Evolutionary conservation across 2,797 vertebrate species (phyloP), one percentile per base, ranked within the genome.

Genomic region (Xerus rutilus): DNA sequence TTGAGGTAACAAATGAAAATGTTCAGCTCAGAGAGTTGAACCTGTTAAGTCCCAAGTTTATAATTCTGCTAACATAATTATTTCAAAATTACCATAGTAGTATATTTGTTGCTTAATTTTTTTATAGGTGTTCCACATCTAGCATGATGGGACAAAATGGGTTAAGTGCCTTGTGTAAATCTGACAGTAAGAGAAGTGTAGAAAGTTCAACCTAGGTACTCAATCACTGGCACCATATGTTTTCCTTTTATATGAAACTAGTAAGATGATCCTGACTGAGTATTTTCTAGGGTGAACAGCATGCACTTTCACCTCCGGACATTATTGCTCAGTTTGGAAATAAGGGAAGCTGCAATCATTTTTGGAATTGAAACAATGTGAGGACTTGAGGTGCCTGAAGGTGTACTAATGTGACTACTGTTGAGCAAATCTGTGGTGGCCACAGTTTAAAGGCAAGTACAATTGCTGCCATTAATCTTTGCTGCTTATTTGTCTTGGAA

Each of bases 321-420:
- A 30, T 43, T n/a, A 25, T n/a, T 39, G 13, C 14, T 70, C 45
- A 8, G 82, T 84, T 89, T 91, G 78, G 90, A 94, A 96, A 85
- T n/a, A 32, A 86, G 21, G 35, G 59, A 87, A 49, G 57, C 13
- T 72, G 30, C 25, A 74, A 78, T 78, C 47, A 30, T 47, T 88
- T 82, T 47, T 25, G 59, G 49, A 39, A 76, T 1, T 47, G 52
- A 86, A 82, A 76, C 45, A 64, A n/a, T 30, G 23, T 21, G 57
- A 89, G 72, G 30, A 6, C 72, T 59, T 18, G 30, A 32, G 32
- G 2, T 17, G 2, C 3, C 54, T 21, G 10, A 30, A 67, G 43
- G 39, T 69, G 3, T 5, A 14, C 30, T 62, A 32, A 67, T 0
- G 1, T 47, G 79, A 47, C 0, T 8, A 49, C 3, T 35, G 30